Evolutionary conservation across 2,797 vertebrate genomes (phyloP).

Genomic region (Spea hammondii): DNA sequence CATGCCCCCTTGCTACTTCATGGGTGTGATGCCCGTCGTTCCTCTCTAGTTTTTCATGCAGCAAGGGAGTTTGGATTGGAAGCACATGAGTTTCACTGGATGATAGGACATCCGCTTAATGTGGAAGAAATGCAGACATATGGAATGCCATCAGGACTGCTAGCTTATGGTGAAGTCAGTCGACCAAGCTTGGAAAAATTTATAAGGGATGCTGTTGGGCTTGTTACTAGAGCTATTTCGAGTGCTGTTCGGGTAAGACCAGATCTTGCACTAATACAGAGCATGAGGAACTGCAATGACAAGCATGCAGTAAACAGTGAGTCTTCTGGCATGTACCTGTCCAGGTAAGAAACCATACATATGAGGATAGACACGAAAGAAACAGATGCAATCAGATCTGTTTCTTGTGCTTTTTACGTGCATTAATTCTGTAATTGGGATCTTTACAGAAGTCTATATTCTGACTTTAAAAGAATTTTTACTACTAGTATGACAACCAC

Average conservation of each 20-base stretch:
- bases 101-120: slow-evolving; percentile 79
- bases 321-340: slow-evolving; percentile 73
- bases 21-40: slow-evolving; percentile 67
- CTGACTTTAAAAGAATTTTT: too few relatives aligned
- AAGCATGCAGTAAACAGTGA: slow-evolving; percentile 55
- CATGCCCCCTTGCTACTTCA: slow-evolving; percentile 73
- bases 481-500: too few relatives aligned
- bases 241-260: slow-evolving; percentile 62
- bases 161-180: slow-evolving; percentile 80
- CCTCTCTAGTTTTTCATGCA: slow-evolving; percentile 66
- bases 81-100: slow-evolving; percentile 75
- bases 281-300: slow-evolving; percentile 70
- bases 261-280: slow-evolving; percentile 69
- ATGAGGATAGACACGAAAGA: not conserved
- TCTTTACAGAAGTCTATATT: too few relatives aligned
- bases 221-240: slow-evolving; percentile 71
- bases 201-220: slow-evolving; percentile 73
- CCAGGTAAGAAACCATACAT: slow-evolving; percentile 68
- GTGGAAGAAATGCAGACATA: slow-evolving; percentile 71
- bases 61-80: slow-evolving; percentile 71
- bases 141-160: slow-evolving; percentile 77
- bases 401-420: too few relatives aligned
- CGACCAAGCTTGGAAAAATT: slow-evolving; percentile 77
- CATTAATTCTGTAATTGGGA: too few relatives aligned
- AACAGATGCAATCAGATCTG: too few relatives aligned